Evolutionary conservation across 35 echinoderm and acorn worm genomes (phyloP).

Genomic region (Heliocidaris tuberculata): DNA sequence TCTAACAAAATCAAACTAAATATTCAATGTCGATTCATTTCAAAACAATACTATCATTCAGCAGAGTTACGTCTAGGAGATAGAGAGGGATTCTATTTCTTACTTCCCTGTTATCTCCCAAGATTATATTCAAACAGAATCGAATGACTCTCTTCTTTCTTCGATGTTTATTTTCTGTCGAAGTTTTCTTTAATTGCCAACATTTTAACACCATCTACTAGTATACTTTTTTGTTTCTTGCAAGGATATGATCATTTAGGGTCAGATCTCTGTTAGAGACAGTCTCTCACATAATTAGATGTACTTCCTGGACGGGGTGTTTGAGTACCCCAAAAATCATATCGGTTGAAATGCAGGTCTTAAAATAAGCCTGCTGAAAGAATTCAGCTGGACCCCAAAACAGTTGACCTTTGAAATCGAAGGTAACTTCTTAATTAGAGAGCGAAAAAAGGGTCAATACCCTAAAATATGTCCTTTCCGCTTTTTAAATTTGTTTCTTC

Average conservation of each 20-base stretch:
- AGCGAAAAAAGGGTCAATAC: conserved; percentile 23
- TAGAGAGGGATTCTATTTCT: too few relatives aligned
- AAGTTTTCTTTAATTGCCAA: too few relatives aligned
- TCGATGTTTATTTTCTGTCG: too few relatives aligned
- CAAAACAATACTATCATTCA: too few relatives aligned
- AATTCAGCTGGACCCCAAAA: background rate
- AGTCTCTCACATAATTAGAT: background rate
- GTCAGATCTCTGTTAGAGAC: background rate
- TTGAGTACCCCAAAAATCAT: background rate
- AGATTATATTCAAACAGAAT: too few relatives aligned
- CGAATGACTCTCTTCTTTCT: too few relatives aligned
- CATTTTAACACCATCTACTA: background rate
- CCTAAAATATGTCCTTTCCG: background rate
- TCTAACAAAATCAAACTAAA: too few relatives aligned
- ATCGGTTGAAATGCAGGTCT: conserved; percentile 14
- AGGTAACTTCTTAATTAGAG: conserved; percentile 44
- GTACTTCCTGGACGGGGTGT: background rate
- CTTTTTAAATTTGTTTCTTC: background rate
- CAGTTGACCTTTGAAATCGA: background rate
- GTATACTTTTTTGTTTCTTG: background rate
- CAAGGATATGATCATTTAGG: conserved; percentile 21
- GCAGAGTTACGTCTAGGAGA: too few relatives aligned
- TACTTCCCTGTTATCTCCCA: too few relatives aligned
- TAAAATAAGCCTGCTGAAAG: background rate
- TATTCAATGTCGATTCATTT: too few relatives aligned